Conservation (phyloP, 2,113 vertebrate genomes). For the Thomomys bottae region DNA sequence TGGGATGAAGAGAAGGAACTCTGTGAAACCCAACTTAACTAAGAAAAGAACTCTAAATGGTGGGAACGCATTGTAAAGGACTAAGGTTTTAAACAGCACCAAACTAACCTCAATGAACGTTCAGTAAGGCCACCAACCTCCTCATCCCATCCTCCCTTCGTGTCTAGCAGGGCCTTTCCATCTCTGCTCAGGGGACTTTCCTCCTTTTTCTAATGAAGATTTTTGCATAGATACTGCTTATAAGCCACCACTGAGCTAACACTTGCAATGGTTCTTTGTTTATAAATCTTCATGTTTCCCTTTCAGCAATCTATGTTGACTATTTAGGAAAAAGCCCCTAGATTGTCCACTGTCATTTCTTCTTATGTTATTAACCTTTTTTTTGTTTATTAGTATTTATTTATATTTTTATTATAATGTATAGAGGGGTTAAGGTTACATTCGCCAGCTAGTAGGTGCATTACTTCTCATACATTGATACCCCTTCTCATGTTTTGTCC, state of each 20-base stretch:
- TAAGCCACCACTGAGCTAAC: neutral
- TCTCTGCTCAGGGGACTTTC: neutral
- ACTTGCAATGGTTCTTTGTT: neutral
- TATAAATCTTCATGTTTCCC: neutral
- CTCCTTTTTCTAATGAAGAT: neutral
- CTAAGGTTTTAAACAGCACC: slow-evolving; percentile 10
- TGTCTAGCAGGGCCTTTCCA: neutral
- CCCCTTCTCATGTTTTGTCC: no score
- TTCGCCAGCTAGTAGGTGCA: no score
- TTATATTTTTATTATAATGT: no score
- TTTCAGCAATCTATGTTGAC: neutral
- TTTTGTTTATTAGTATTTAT: no score
- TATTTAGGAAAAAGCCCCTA: neutral
- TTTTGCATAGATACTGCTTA: neutral
- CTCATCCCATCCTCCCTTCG: neutral
- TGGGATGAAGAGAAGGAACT: neutral
- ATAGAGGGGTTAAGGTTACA: no score
- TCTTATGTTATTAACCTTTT: slow-evolving; percentile 14
- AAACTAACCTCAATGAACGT: neutral
- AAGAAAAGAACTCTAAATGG: slow-evolving; percentile 9
- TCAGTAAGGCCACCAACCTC: neutral
- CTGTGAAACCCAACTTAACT: neutral
- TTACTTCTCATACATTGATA: no score
- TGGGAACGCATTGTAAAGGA: neutral
- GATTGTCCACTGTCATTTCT: neutral